phyloP scores from a whole-genome alignment of 2,888 invertebrate species.

The Anaspis maculata region DNA sequence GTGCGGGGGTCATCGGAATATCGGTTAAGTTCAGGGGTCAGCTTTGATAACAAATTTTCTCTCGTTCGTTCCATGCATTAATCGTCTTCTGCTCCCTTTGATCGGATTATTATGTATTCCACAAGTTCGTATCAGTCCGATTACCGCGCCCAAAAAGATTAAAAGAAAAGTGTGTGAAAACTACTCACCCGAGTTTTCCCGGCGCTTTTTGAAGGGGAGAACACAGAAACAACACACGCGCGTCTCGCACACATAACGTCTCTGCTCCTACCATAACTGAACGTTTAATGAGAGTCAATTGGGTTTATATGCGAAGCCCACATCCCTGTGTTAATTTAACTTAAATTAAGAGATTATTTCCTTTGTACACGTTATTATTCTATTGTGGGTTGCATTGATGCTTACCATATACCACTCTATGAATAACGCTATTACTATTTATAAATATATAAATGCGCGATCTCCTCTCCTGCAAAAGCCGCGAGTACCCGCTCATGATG shows the following conservation, averaged over 20 bases:
- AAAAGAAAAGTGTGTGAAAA: no score
- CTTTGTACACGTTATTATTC: slow-evolving; percentile 44
- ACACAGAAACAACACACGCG: slow-evolving; percentile 5
- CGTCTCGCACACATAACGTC: slow-evolving; percentile 25
- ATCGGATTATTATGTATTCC: no score
- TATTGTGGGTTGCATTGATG: slow-evolving; percentile 33
- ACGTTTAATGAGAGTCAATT: slow-evolving; percentile 40
- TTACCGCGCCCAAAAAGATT: no score
- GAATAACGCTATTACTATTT: no score
- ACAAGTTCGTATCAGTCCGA: no score
- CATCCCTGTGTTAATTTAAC: slow-evolving; percentile 43
- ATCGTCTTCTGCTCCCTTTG: slow-evolving; percentile 1
- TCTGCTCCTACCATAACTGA: no score
- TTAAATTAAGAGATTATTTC: slow-evolving; percentile 47
- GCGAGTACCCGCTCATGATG: no score
- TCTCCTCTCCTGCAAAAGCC: no score
- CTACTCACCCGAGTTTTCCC: no score
- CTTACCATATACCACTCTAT: slow-evolving; percentile 20
- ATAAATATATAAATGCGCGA: no score
- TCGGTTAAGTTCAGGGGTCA: slow-evolving; percentile 24
- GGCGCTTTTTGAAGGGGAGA: no score
- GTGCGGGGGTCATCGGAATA: slow-evolving; percentile 31
- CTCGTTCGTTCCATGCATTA: slow-evolving; percentile 1
- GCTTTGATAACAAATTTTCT: slow-evolving; percentile 12
- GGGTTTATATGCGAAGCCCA: slow-evolving; percentile 43